A percentile compares a stretch with the other conserved stretches of the same genome.
These are phyloP conservation scores for Acanthococcus lagerstroemiae DNA, from an alignment of 2,888 invertebrate genomes.

Conservation along the genomic window DNA sequence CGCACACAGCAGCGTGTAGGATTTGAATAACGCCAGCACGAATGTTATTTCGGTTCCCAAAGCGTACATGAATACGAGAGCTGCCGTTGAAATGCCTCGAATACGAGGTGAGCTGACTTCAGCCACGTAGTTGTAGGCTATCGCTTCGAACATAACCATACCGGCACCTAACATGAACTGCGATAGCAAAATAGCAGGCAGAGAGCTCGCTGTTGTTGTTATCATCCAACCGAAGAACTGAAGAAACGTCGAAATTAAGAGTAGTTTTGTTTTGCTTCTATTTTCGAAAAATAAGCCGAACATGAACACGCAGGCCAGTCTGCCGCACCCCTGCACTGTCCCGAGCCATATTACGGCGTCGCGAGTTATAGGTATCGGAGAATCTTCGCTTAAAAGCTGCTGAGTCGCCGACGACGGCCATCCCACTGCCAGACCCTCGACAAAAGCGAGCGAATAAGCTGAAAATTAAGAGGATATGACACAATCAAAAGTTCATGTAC, in stretches of 20 bases:
- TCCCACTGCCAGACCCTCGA: background rate
- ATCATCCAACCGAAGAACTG: background rate
- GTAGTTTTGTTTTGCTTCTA: background rate
- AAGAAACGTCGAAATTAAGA: background rate
- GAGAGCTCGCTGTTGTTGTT: background rate
- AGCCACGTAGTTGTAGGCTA: background rate
- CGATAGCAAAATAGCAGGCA: background rate
- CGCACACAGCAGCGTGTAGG: background rate
- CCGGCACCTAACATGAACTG: background rate
- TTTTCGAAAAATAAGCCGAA: background rate
- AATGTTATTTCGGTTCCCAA: background rate
- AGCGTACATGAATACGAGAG: background rate
- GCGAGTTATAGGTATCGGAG: too few species aligned
- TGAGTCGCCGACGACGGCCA: background rate
- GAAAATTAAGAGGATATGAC: too few species aligned
- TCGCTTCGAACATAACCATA: background rate
- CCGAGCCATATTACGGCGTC: background rate
- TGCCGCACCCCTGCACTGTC: background rate
- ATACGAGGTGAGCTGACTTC: background rate
- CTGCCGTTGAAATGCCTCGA: background rate
- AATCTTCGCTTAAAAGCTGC: background rate
- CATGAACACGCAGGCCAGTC: background rate
- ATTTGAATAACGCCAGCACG: background rate
- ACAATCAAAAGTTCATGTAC: too few species aligned
- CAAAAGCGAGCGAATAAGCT: background rate